These are phyloP conservation scores for Takifugu ocellatus DNA, from an alignment of 2,797 vertebrate species.

Conservation along the genomic window DNA sequence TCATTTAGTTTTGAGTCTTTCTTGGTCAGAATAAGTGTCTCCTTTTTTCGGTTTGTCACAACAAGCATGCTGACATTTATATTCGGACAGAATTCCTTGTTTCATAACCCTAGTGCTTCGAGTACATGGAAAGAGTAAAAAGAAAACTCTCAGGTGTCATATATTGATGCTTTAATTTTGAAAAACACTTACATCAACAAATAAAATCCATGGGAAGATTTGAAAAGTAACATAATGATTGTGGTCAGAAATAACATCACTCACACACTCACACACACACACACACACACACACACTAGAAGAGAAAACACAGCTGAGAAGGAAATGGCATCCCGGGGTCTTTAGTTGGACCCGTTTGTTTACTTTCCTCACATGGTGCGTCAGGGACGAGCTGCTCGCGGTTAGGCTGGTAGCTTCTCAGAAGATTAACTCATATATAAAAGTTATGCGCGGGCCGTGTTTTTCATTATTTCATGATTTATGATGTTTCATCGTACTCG, in stretches of 20 bases:
- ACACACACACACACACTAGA: constrained; percentile 26
- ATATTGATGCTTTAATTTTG: no score
- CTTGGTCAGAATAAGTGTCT: no score
- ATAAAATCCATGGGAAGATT: no score
- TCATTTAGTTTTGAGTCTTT: no score
- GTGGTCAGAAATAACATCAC: background rate
- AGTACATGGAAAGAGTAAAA: no score
- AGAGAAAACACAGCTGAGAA: constrained; percentile 63
- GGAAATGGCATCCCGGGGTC: constrained; percentile 60
- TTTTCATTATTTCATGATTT: no score
- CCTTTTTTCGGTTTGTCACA: no score
- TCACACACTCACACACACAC: constrained; percentile 30
- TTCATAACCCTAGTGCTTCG: no score
- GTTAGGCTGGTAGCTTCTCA: background rate
- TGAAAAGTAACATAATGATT: background rate
- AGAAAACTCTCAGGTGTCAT: no score
- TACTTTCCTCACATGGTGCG: constrained; percentile 63
- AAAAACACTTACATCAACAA: no score
- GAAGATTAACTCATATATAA: background rate
- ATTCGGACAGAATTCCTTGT: no score
- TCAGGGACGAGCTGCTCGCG: constrained; percentile 52
- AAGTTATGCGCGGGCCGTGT: constrained; percentile 3
- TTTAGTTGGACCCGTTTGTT: constrained; percentile 56
- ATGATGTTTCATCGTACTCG: constrained; percentile 21
- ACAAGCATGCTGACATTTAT: no score